A percentile compares a stretch with the other conserved stretches of the same genome.
phyloP scores from a whole-genome alignment of 1,140 invertebrate genomes.

The Coelopa frigida region DNA sequence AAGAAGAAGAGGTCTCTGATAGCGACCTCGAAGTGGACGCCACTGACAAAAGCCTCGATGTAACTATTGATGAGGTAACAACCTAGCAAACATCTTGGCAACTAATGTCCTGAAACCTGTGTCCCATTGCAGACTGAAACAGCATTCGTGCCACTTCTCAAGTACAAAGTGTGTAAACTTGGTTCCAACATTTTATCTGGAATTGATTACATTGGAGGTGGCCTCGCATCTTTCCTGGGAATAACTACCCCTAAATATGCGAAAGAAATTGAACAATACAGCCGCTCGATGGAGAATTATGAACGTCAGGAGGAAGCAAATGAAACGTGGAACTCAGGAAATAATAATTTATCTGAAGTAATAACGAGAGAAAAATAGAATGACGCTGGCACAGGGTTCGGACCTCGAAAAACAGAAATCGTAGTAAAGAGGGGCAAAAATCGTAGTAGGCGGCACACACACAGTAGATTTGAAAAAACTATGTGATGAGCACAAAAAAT shows the following conservation, averaged over 20 bases:
- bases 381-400: no score
- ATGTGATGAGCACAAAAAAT: no score
- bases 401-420: no score
- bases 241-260: conserved; percentile 89
- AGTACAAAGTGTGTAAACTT: conserved; percentile 57
- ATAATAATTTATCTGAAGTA: no score
- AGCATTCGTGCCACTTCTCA: conserved; percentile 66
- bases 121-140: conserved; percentile 41
- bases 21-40: conserved; percentile 37
- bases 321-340: neutral
- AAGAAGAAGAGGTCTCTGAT: conserved; percentile 73
- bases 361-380: no score
- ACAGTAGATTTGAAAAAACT: no score
- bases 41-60: conserved; percentile 21
- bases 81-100: neutral
- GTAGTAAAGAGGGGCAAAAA: no score
- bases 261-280: conserved; percentile 77
- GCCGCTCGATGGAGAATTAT: conserved; percentile 49
- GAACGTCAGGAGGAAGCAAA: conserved; percentile 45
- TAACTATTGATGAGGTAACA: conserved; percentile 23
- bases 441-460: no score
- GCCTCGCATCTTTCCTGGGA: conserved; percentile 75
- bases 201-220: conserved; percentile 79
- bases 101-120: conserved; percentile 11
- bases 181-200: conserved; percentile 61